Percentiles rank a stretch among this genome's conserved stretches.
Evolutionary conservation across 2,888 invertebrate species (phyloP).

Genomic region (Horisme vitalbata): DNA sequence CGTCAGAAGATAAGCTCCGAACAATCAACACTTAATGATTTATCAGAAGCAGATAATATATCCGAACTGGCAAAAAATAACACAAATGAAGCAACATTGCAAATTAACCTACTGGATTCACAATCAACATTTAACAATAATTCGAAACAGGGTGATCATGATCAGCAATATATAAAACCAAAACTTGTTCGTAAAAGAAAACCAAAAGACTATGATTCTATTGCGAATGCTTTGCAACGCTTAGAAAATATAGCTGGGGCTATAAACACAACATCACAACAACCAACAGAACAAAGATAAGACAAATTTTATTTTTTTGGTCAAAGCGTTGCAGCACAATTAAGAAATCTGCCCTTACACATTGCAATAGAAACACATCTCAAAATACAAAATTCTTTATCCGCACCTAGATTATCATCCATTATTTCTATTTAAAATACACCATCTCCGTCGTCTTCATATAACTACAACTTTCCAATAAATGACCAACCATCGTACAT

Average conservation of each 20-base stretch:
- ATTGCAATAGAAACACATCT: conserved; percentile 2
- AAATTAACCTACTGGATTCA: too few species aligned
- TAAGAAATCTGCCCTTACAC: conserved; percentile 10
- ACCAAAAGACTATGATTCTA: not conserved
- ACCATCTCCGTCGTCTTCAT: too few species aligned
- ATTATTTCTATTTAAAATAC: not conserved
- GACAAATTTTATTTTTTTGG: conserved; percentile 22
- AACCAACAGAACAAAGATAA: too few species aligned
- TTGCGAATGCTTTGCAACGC: not conserved
- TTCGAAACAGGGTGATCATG: too few species aligned
- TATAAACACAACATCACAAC: not conserved
- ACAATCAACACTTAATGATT: too few species aligned
- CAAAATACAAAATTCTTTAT: conserved; percentile 1
- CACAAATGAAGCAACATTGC: too few species aligned
- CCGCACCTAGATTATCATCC: conserved; percentile 1
- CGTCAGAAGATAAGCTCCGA: too few species aligned
- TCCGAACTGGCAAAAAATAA: too few species aligned
- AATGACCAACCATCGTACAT: too few species aligned
- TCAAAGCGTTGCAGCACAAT: conserved; percentile 15
- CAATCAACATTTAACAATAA: too few species aligned
- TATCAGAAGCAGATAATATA: too few species aligned
- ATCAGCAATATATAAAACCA: not conserved
- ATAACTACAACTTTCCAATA: too few species aligned
- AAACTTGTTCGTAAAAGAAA: not conserved
- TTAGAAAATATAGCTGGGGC: not conserved